Percentiles rank a stretch among this genome's conserved stretches.
Conservation (phyloP, 2,797 vertebrate species). For the Erithacus rubecula region DNA sequence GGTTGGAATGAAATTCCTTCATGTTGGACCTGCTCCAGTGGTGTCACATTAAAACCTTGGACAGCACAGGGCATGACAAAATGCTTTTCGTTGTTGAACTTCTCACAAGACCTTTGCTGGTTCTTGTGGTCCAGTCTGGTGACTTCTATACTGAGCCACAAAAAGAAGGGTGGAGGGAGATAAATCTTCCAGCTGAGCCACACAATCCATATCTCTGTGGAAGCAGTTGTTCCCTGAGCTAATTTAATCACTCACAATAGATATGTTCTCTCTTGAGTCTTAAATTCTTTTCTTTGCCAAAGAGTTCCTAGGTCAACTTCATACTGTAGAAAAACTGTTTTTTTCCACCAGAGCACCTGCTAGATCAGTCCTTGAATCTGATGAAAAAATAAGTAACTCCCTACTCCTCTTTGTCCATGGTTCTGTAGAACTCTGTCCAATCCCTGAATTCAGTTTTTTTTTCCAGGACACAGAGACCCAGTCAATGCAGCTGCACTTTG, state of each 20-base stretch:
- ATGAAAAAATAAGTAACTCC: not conserved
- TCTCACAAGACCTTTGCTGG: not conserved
- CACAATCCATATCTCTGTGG: not conserved
- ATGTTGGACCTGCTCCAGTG: not conserved
- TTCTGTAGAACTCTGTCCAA: not conserved
- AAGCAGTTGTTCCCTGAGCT: not conserved
- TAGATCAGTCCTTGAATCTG: not conserved
- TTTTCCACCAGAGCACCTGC: not conserved
- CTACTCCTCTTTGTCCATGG: not conserved
- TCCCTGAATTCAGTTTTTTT: not conserved
- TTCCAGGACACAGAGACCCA: not conserved
- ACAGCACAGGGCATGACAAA: not conserved
- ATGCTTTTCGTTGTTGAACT: not conserved
- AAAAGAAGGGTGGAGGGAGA: not conserved
- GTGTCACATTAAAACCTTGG: not conserved
- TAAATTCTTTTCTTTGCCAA: not conserved
- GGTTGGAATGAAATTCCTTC: not conserved
- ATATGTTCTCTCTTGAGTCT: not conserved
- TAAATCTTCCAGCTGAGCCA: not conserved
- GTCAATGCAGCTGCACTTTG: not conserved
- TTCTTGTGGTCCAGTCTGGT: not conserved
- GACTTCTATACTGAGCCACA: not conserved
- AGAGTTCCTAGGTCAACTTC: not conserved
- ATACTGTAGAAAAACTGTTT: not conserved
- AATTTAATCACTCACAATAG: accelerated